Conservation (phyloP, 2,113 vertebrate genomes). For the Hylia prasina region DNA sequence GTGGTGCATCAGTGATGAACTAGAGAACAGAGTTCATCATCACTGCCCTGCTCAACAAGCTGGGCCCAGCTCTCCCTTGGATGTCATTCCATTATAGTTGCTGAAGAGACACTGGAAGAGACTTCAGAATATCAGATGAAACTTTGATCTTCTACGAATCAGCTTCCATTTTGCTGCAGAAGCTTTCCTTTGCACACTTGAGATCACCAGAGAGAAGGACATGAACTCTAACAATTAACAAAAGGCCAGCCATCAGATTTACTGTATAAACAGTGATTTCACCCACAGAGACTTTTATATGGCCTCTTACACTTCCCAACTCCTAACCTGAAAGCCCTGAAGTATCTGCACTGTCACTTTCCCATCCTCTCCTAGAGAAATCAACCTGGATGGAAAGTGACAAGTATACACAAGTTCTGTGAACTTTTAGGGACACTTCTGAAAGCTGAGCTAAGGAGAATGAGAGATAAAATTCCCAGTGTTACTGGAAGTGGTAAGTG, state of each 20-base stretch:
- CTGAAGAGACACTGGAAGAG: background rate
- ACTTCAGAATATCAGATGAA: background rate
- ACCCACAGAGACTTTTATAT: background rate
- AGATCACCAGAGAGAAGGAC: background rate
- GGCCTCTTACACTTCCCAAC: background rate
- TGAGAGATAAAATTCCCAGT: background rate
- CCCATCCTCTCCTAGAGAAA: background rate
- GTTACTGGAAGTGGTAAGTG: background rate
- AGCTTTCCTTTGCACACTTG: background rate
- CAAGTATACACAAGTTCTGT: background rate
- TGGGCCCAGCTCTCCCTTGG: background rate
- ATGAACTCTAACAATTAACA: background rate
- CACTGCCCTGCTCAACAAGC: background rate
- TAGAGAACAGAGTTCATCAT: background rate
- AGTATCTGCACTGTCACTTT: background rate
- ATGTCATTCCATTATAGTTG: background rate
- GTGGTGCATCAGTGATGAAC: background rate
- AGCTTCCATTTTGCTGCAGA: background rate
- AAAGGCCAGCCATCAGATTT: background rate
- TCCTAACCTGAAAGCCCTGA: background rate
- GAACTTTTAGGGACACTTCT: background rate
- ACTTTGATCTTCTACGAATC: background rate
- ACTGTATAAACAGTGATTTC: background rate
- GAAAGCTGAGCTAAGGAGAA: background rate
- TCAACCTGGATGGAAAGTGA: background rate